Evolutionary conservation across 2,797 vertebrate species (phyloP), one percentile per base, ranked within the genome.

Genomic region (Ptychadena robeensis): DNA sequence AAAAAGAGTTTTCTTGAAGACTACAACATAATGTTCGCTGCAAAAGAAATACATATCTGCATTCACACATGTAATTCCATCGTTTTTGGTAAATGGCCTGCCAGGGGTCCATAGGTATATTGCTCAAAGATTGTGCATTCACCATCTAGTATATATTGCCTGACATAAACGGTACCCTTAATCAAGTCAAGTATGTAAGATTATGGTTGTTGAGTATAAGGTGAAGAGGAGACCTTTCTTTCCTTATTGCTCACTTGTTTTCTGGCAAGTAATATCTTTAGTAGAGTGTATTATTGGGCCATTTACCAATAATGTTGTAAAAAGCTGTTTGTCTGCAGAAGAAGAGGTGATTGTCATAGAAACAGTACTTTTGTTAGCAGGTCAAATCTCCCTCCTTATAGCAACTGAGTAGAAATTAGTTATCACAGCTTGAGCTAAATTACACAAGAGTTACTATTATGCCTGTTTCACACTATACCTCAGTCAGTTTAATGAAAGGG

Each of bases 361-460:
- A 82, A 82, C 71, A 40, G 40, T 37, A 74, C 59, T 81, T 81
- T 81, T 74, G 22, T 67, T 74, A 57, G 31, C 27, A 37, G 35
- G 63, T 73, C 59, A 81, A 67, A 67, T 57, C 32, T 61, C 18
- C 61, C 69, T 68, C 64, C 61, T 79, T 59, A 40, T 82, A 38
- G 64, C 44, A 75, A 66, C 18, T 44, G 69, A 68, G 32, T 69
- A 75, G 64, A 82, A 75, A 82, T 82, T 82, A 59, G 80, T 82
- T 82, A 75, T 75, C 34, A 61, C 48, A 75, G 80, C 65, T 31
- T 68, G 72, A 68, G 27, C 35, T 73, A 82, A 82, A 61, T 82
- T 82, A 61, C 65, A 81, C 63, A 59, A 68, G 68, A 65, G 70
- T 74, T 73, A 74, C 63, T 67, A 67, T 81, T 31, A 67, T 25